Percentiles rank a stretch among this genome's conserved stretches.
Conservation (phyloP, 2,113 vertebrate genomes). For the Telmatochromis sp. region DNA sequence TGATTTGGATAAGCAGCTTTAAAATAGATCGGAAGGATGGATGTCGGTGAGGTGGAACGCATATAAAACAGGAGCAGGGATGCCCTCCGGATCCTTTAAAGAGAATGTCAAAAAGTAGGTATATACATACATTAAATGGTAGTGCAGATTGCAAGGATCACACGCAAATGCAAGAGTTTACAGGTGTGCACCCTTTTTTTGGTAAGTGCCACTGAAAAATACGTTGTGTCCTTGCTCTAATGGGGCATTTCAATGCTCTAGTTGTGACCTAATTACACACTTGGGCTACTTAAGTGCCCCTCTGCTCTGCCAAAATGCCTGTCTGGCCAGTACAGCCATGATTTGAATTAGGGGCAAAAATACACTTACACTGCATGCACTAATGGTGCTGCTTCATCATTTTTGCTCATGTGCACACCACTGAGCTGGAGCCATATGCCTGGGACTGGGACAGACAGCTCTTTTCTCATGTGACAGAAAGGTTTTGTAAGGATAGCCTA, state of each 20-base stretch:
- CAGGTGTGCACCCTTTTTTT: neutral
- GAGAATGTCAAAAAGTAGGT: neutral
- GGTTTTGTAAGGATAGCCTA: neutral
- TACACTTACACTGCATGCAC: neutral
- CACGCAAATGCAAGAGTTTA: neutral
- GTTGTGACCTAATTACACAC: neutral
- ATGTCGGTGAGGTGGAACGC: neutral
- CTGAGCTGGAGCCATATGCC: neutral
- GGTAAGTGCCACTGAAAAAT: neutral
- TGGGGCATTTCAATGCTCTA: neutral
- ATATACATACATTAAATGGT: neutral
- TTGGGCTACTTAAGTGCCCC: neutral
- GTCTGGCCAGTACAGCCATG: neutral
- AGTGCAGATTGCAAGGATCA: neutral
- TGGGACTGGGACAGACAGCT: neutral
- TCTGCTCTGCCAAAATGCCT: neutral
- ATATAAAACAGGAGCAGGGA: neutral
- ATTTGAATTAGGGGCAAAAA: neutral
- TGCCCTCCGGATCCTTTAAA: neutral
- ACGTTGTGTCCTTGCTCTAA: neutral
- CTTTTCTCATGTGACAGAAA: neutral
- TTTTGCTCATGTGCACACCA: neutral
- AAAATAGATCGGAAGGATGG: neutral
- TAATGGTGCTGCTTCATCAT: neutral
- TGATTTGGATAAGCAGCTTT: conserved; percentile 33